These are phyloP conservation scores for Colossoma macropomum DNA, from an alignment of 2,113 vertebrate genomes.

Conservation along the genomic window DNA sequence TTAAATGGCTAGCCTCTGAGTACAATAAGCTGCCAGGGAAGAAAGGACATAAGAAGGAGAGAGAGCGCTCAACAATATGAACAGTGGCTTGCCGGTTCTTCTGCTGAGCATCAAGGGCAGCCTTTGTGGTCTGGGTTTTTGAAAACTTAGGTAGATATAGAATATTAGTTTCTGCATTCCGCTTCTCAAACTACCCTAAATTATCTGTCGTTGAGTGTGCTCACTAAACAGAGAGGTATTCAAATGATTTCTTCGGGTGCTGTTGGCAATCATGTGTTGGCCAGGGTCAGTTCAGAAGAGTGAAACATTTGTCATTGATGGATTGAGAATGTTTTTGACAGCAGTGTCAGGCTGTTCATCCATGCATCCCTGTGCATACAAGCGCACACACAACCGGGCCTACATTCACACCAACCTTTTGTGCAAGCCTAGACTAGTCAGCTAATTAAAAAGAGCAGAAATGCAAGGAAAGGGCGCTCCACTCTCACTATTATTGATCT, in stretches of 20 bases:
- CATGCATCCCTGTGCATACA: background rate
- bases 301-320: background rate
- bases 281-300: background rate
- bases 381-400: background rate
- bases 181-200: background rate
- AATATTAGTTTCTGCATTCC: background rate
- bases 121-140: background rate
- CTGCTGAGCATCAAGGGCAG: background rate
- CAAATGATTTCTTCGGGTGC: background rate
- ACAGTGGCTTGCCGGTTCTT: background rate
- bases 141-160: background rate
- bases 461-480: constrained; percentile 71
- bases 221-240: background rate
- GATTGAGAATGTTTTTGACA: background rate
- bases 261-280: background rate
- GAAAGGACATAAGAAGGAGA: background rate
- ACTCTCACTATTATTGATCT: constrained; percentile 78
- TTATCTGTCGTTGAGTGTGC: background rate
- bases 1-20: background rate
- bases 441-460: constrained; percentile 84
- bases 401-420: background rate
- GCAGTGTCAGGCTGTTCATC: background rate
- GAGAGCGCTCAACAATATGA: background rate
- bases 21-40: background rate
- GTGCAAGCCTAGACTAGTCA: constrained; percentile 75